Conservation (phyloP, 2,888 invertebrate genomes). For the Diachrysia chrysitis region DNA sequence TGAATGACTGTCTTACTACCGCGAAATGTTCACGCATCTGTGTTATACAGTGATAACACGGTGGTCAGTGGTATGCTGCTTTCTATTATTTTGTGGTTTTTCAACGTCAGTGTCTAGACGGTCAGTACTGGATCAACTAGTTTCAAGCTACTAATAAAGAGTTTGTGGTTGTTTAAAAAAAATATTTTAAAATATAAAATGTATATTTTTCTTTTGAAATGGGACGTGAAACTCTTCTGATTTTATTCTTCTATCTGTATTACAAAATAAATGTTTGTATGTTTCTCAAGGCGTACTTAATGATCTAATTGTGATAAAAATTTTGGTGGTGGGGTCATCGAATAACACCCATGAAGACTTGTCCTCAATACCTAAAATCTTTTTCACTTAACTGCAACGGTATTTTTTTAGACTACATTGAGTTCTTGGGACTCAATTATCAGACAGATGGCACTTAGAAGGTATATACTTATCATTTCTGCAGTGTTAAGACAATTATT, state of each 20-base stretch:
- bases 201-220: no score
- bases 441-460: not conserved
- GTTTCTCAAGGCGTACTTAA: no score
- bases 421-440: not conserved
- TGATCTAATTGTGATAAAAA: no score
- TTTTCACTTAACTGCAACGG: no score
- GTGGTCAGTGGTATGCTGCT: slow-evolving; percentile 19
- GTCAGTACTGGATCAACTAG: not conserved
- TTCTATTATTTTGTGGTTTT: slow-evolving; percentile 40
- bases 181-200: not conserved
- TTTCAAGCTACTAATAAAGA: not conserved
- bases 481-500: slow-evolving; percentile 23
- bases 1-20: slow-evolving; percentile 48
- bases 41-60: slow-evolving; percentile 16
- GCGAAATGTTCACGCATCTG: slow-evolving; percentile 41
- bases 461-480: slow-evolving; percentile 15
- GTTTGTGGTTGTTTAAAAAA: no score
- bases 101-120: slow-evolving; percentile 41
- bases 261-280: no score
- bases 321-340: no score
- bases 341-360: no score
- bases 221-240: no score
- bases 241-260: no score
- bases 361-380: no score
- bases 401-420: no score